Percentiles rank a stretch among this genome's conserved stretches.
Evolutionary conservation across 1,140 invertebrate genomes (phyloP).

Genomic region (Drosophila teissieri): DNA sequence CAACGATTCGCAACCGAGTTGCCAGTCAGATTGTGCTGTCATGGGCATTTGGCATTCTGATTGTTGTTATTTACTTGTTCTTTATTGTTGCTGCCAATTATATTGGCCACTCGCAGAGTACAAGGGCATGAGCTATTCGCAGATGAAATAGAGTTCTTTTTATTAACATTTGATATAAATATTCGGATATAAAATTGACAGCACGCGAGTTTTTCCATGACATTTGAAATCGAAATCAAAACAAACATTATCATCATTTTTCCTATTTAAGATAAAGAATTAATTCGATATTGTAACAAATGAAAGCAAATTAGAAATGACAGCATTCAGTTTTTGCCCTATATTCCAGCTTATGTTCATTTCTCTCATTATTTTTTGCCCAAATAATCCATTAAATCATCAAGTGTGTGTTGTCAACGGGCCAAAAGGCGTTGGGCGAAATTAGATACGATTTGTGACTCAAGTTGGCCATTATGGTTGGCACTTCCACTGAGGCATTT

Average conservation of each 20-base stretch:
- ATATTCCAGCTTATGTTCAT: too few relatives aligned
- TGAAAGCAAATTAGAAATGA: too few relatives aligned
- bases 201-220: too few relatives aligned
- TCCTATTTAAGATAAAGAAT: too few relatives aligned
- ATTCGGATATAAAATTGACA: too few relatives aligned
- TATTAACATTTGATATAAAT: too few relatives aligned
- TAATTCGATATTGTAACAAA: too few relatives aligned
- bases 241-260: too few relatives aligned
- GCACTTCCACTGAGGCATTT: conserved; percentile 9
- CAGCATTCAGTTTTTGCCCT: too few relatives aligned
- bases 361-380: conserved; percentile 1
- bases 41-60: conserved; percentile 6
- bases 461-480: conserved; percentile 18
- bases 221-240: too few relatives aligned
- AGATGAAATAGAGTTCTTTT: neutral
- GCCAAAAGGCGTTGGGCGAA: conserved; percentile 10
- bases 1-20: conserved; percentile 12
- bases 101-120: neutral
- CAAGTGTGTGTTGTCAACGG: conserved; percentile 3
- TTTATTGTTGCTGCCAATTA: conserved; percentile 21
- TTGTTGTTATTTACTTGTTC: conserved; percentile 9
- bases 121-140: conserved; percentile 1
- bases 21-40: conserved; percentile 20
- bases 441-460: conserved; percentile 35
- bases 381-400: conserved; percentile 19